Percentiles rank a stretch among this genome's conserved stretches.
Conservation (phyloP, 2,888 invertebrate species). For the Callyntrura guangdongensis region DNA sequence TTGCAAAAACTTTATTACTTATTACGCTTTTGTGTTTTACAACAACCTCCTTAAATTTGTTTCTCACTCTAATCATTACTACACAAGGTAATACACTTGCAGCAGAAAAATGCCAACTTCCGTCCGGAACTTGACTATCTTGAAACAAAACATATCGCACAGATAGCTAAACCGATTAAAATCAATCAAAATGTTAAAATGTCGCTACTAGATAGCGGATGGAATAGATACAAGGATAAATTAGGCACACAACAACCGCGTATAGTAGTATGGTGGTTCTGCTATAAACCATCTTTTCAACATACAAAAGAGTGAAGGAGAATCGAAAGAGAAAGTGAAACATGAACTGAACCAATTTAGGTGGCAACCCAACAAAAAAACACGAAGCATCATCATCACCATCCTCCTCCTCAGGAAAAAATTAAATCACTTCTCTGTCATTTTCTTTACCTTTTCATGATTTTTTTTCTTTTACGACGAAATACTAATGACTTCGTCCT, state of each 20-base stretch:
- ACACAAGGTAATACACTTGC: not conserved
- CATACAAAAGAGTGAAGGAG: slow-evolving; percentile 4
- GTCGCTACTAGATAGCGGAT: no score
- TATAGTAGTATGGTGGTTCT: no score
- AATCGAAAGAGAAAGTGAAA: slow-evolving; percentile 53
- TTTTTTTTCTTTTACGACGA: not conserved
- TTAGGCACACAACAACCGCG: slow-evolving; percentile 12
- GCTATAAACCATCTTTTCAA: not conserved
- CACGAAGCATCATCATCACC: slow-evolving; percentile 3
- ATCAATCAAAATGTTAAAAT: slow-evolving; percentile 40
- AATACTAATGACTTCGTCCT: slow-evolving; percentile 75
- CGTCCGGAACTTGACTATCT: slow-evolving; percentile 73
- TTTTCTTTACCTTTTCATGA: slow-evolving; percentile 49
- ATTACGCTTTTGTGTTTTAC: slow-evolving; percentile 2
- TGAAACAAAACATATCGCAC: not conserved
- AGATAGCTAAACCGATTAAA: slow-evolving; percentile 6
- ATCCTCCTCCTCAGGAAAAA: slow-evolving; percentile 33
- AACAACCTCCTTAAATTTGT: slow-evolving; percentile 1
- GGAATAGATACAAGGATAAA: slow-evolving; percentile 11
- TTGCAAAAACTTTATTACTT: slow-evolving; percentile 18
- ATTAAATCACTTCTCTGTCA: slow-evolving; percentile 73
- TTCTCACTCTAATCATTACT: slow-evolving; percentile 46
- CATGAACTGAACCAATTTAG: slow-evolving; percentile 52
- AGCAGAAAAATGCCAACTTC: slow-evolving; percentile 31
- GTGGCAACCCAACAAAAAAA: slow-evolving; percentile 15